Evolutionary conservation across 2,888 invertebrate species (phyloP).

Genomic region (Morpho helenor): DNA sequence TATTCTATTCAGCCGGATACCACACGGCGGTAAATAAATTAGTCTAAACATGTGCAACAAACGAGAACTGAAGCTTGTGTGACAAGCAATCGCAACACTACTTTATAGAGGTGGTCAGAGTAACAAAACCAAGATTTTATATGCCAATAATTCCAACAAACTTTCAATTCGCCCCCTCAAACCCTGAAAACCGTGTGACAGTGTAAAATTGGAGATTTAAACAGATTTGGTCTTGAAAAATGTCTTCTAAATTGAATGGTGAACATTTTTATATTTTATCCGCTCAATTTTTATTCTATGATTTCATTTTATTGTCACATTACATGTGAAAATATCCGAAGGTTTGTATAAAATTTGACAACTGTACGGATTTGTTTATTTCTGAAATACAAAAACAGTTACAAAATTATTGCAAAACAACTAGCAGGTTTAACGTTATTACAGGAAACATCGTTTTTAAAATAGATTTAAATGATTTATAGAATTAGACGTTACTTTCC

Average conservation of each 20-base stretch:
- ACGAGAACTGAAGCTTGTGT: too few relatives aligned
- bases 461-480: too few relatives aligned
- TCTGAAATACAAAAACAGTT: too few relatives aligned
- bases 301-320: neutral
- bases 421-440: too few relatives aligned
- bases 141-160: slow-evolving; percentile 15
- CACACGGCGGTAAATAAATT: too few relatives aligned
- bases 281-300: slow-evolving; percentile 6
- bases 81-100: too few relatives aligned
- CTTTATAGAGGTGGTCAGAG: neutral
- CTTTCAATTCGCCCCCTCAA: slow-evolving; percentile 11
- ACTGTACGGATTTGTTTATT: too few relatives aligned
- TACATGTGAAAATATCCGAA: neutral
- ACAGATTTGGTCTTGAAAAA: slow-evolving; percentile 21
- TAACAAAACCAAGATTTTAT: slow-evolving; percentile 6
- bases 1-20: too few relatives aligned
- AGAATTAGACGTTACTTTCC: too few relatives aligned
- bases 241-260: slow-evolving; percentile 19
- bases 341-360: neutral
- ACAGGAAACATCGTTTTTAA: too few relatives aligned
- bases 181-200: slow-evolving; percentile 18
- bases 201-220: slow-evolving; percentile 19
- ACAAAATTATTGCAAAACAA: too few relatives aligned
- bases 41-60: too few relatives aligned
- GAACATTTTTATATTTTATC: slow-evolving; percentile 13